These are phyloP conservation scores for Camponotus floridanus DNA, from an alignment of 1,140 invertebrate genomes.

Conservation along the genomic window DNA sequence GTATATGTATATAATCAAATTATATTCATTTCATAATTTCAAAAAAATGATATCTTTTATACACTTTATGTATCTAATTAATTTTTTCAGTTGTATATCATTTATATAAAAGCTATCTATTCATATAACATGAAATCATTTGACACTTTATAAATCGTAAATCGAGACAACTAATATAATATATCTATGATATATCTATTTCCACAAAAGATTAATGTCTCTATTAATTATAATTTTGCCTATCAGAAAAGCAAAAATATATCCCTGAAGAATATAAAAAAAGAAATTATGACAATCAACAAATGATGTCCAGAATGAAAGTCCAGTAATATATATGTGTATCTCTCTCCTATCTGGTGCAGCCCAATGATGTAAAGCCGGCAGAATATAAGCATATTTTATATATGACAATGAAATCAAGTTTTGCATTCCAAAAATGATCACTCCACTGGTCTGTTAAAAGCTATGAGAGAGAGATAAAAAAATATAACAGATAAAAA, in stretches of 20 bases:
- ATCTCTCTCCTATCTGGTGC: constrained; percentile 33
- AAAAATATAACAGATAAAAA: constrained; percentile 76
- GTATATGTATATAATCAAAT: background rate
- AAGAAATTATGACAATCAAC: constrained; percentile 33
- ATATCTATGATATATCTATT: background rate
- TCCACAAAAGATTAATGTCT: constrained; percentile 10
- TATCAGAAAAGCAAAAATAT: background rate
- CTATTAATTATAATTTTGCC: constrained; percentile 37
- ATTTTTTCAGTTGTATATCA: constrained; percentile 33
- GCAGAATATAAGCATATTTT: constrained; percentile 64
- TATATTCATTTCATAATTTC: constrained; percentile 25
- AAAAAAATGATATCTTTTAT: constrained; percentile 11
- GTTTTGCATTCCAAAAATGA: constrained; percentile 68
- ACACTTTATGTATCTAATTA: background rate
- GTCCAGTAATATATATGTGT: constrained; percentile 42
- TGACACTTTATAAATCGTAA: background rate
- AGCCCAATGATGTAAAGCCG: constrained; percentile 68
- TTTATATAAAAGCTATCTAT: constrained; percentile 41
- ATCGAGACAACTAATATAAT: background rate
- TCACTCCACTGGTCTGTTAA: constrained; percentile 72
- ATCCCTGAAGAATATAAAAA: constrained; percentile 5
- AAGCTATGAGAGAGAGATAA: constrained; percentile 77
- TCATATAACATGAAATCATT: background rate
- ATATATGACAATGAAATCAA: constrained; percentile 63
- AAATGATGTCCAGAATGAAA: constrained; percentile 29